A percentile compares a stretch with the other conserved stretches of the same genome.
phyloP scores from a whole-genome alignment of 2,888 invertebrate species.

The Cryptocheilus praepositus region DNA sequence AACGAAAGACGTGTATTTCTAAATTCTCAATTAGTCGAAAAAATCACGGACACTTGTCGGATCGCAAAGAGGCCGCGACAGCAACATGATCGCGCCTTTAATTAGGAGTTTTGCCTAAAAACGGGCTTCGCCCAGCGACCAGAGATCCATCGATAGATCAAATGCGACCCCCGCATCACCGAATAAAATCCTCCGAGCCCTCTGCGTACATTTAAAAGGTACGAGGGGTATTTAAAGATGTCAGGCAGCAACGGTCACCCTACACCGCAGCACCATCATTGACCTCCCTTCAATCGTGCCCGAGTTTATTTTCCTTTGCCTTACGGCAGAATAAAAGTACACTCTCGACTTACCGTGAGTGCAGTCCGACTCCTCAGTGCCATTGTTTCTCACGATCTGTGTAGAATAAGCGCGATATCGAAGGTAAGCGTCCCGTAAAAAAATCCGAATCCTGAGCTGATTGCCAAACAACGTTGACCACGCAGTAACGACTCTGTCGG shows the following conservation, averaged over 20 bases:
- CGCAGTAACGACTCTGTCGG: conserved; percentile 62
- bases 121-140: too few relatives aligned
- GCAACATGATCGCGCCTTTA: too few relatives aligned
- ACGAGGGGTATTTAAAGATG: conserved; percentile 64
- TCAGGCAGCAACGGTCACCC: conserved; percentile 56
- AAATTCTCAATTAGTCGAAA: background rate
- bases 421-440: conserved; percentile 4
- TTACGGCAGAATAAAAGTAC: background rate
- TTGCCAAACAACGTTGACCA: conserved; percentile 50
- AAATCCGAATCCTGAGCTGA: conserved; percentile 25
- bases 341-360: conserved; percentile 58
- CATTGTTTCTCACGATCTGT: conserved; percentile 50
- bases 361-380: conserved; percentile 65
- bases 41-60: too few relatives aligned
- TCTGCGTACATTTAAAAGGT: conserved; percentile 18
- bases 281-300: conserved; percentile 19
- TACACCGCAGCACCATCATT: too few relatives aligned
- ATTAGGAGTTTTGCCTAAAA: background rate
- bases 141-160: background rate
- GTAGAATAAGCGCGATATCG: conserved; percentile 16
- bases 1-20: background rate
- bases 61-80: too few relatives aligned
- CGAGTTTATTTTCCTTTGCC: conserved; percentile 3
- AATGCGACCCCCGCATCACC: too few relatives aligned
- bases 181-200: too few relatives aligned